These are phyloP conservation scores for Otis tarda DNA, from an alignment of 2,113 vertebrate genomes.

Conservation along the genomic window DNA sequence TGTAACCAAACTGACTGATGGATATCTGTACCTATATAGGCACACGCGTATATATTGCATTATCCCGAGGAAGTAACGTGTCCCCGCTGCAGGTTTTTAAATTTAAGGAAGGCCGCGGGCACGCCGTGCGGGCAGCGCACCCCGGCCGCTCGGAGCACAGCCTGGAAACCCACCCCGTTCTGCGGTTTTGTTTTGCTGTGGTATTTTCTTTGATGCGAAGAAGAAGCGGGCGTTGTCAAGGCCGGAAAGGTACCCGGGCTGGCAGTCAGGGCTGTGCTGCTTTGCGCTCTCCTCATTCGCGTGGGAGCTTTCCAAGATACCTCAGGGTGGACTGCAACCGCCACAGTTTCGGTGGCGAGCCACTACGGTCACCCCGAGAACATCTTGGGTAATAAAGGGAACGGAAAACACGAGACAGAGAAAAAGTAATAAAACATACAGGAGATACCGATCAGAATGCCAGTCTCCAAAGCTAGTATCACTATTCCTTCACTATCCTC, in stretches of 20 bases:
- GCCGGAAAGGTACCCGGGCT: background rate
- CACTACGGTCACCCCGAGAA: background rate
- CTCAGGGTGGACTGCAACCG: background rate
- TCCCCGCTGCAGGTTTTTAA: background rate
- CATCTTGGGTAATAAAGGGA: slow-evolving; percentile 46
- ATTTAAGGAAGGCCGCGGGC: background rate
- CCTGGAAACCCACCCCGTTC: background rate
- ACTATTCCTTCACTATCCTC: slow-evolving; percentile 15
- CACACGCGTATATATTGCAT: no score
- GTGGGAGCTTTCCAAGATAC: background rate
- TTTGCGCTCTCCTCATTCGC: background rate
- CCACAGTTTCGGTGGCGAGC: background rate
- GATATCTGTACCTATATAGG: background rate
- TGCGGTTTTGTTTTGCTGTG: background rate
- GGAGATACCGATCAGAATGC: slow-evolving; percentile 38
- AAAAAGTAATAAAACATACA: slow-evolving; percentile 46
- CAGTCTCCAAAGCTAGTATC: background rate
- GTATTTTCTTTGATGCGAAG: background rate
- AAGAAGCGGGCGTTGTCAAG: background rate
- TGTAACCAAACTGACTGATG: background rate
- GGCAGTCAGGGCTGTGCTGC: background rate
- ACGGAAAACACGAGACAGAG: slow-evolving; percentile 8
- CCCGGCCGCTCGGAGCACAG: background rate
- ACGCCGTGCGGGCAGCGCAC: accelerated
- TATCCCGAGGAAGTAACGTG: background rate